Evolutionary conservation across 2,888 invertebrate species (phyloP), one percentile per base, ranked within the genome.

Genomic region (Amitus sp.): DNA sequence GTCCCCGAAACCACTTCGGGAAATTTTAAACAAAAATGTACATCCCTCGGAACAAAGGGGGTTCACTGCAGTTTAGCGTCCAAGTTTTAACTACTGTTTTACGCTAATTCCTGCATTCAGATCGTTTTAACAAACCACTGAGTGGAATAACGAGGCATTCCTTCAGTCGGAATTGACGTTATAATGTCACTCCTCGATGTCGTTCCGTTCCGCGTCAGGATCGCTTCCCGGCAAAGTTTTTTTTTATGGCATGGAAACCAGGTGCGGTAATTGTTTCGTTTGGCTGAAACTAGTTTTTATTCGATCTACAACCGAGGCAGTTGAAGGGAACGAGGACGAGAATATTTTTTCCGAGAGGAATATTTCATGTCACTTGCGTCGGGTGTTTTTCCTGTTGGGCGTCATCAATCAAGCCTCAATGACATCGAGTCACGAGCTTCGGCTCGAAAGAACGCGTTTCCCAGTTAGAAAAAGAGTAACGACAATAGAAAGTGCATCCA

Each of bases 401-500:
- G 62, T 67, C 70, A 74, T 74, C 70, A 67, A 72, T 72, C 72
- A 72, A 64, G 53, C 49, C 57, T 68, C 64, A 72, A 69, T 67
- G 47, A 57, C 50, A 34, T 42, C 37, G 51, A 54, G 57, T 45
- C 30, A 47, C 39, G 20, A 27, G 47, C 49, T 54, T 55, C 30
- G 39, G 27, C 4, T 50, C 37, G 23, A 53, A 63, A 68, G 63
- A 68, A 62, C 54, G 47, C 46, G 27, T 55, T 60, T 47, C 47
- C 51, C 48, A 43, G 62, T 62, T 48, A 50, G 50, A 48, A 43
- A 57, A 60, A 57, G 52, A 42, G 48, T 53, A 37, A 48, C 62
- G 62, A 78, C 75, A 79, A 79, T 79, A 69, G 71, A 74, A 79
- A 77, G 73, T 79, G 76, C 71, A 68, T 62, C 73, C 67, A 75